Conservation (phyloP, 2,888 invertebrate species). For the Calephelis perditalis region DNA sequence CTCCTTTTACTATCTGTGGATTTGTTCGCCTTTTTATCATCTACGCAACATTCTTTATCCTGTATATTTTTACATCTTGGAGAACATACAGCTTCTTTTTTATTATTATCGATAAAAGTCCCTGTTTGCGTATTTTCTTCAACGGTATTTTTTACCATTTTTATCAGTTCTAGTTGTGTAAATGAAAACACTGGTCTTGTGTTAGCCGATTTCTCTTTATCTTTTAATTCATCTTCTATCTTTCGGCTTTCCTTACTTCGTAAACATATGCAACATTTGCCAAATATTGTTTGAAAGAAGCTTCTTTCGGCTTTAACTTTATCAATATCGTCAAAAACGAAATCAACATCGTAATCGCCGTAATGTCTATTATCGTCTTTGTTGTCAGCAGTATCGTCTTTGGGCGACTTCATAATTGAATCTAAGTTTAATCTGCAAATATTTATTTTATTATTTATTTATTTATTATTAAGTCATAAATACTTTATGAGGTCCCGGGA, state of each 20-base stretch:
- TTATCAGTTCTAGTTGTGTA: constrained; percentile 47
- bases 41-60: not conserved
- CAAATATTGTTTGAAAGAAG: constrained; percentile 20
- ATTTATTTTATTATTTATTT: not conserved
- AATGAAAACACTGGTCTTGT: constrained; percentile 42
- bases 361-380: constrained; percentile 34
- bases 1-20: constrained; percentile 13
- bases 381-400: constrained; percentile 36
- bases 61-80: not conserved
- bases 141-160: constrained; percentile 32
- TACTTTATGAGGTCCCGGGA: no score
- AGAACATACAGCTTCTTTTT: constrained; percentile 5
- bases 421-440: constrained; percentile 50
- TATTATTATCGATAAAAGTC: constrained; percentile 46
- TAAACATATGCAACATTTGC: constrained; percentile 26
- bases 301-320: constrained; percentile 19
- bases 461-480: no score
- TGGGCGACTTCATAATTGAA: constrained; percentile 59
- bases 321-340: constrained; percentile 21
- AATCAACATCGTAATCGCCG: constrained; percentile 34
- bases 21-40: constrained; percentile 5
- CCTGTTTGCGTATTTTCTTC: constrained; percentile 55
- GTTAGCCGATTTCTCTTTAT: constrained; percentile 17
- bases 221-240: constrained; percentile 17
- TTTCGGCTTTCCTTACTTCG: constrained; percentile 31